Evolutionary conservation across 2,888 invertebrate species (phyloP).

Genomic region (Trachelus troglodyta): DNA sequence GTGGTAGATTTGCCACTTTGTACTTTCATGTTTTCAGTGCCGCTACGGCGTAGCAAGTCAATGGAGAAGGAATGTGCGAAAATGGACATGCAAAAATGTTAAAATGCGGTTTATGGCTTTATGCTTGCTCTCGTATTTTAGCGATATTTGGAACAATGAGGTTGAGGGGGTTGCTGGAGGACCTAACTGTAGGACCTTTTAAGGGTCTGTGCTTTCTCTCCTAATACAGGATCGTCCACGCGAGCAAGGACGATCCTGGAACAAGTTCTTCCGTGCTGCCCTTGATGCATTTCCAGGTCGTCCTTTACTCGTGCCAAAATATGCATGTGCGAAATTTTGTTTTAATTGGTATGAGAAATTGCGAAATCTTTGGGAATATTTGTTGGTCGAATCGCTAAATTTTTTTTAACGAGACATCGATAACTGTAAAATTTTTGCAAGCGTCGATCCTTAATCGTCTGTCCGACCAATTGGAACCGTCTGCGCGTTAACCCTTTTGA

Average conservation of each 20-base stretch:
- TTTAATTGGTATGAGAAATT: not conserved
- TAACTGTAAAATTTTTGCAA: not conserved
- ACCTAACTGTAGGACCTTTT: slow-evolving; percentile 43
- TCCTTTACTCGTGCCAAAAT: not conserved
- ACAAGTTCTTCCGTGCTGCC: not conserved
- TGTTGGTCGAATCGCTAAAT: not conserved
- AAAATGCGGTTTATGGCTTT: slow-evolving; percentile 57
- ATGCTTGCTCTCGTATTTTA: slow-evolving; percentile 48
- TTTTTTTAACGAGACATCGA: not conserved
- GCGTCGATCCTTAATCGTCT: not conserved
- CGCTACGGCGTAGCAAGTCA: not conserved
- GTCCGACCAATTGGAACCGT: not conserved
- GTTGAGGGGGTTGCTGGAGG: slow-evolving; percentile 16
- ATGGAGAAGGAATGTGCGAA: not conserved
- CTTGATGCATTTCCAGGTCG: not conserved
- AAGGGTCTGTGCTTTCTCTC: slow-evolving; percentile 1
- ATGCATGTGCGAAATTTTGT: not conserved
- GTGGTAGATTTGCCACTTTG: slow-evolving; percentile 26
- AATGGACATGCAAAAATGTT: slow-evolving; percentile 42
- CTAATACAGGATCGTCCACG: not conserved
- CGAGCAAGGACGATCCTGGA: not conserved
- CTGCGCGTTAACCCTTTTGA: not conserved
- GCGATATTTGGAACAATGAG: slow-evolving; percentile 55
- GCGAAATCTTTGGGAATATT: too few relatives aligned
- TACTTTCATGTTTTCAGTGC: slow-evolving; percentile 46